Evolutionary conservation across 2,797 vertebrate species (phyloP), one percentile per base, ranked within the genome.

Genomic region (Paratrypauchen microcephalus): DNA sequence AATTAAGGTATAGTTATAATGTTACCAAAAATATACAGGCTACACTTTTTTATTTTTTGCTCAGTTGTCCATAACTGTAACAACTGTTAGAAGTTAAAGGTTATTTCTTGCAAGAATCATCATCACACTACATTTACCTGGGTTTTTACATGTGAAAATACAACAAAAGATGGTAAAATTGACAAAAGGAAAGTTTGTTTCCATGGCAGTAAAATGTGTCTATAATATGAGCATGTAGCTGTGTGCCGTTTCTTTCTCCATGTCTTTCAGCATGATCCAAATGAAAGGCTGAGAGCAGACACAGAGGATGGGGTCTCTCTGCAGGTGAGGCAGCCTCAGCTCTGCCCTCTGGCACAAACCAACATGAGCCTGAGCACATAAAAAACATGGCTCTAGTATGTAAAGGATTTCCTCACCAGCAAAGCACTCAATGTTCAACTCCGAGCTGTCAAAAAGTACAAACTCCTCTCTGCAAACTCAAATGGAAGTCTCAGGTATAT

Each of bases 331-430:
- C 79, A 57, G 75, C 84, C 81, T 84, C 76, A 82, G 23, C 58
- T 75, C 72, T 86, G 82, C 82, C 81, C 85, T 78, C 79, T 83
- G 86, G 82, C 86, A 83, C 80, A 76, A 81, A 83, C 67, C 73
- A 71, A 76, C 76, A 72, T 71, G 56, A 87, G 73, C 84, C 79
- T 58, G 74, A 78, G 71, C 77, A 78, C 70, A 73, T n/a, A 64
- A 73, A 73, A 70, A 84, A 80, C 73, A 77, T 71, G 77, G 79
- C 73, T 83, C 78, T 74, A 86, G 78, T 78, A 85, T 77, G 83
- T 79, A 64, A 73, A 83, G 83, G 80, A 82, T 85, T 86, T 83
- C 84, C 68, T 84, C 71, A 69, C 76, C n/a, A 5, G 75, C 65
- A 71, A 68, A 76, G 71, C 66, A 83, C 61, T 70, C 70, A 66